Evolutionary conservation across 2,888 invertebrate species (phyloP).

Genomic region (Bursaphelenchus okinawaensis): DNA sequence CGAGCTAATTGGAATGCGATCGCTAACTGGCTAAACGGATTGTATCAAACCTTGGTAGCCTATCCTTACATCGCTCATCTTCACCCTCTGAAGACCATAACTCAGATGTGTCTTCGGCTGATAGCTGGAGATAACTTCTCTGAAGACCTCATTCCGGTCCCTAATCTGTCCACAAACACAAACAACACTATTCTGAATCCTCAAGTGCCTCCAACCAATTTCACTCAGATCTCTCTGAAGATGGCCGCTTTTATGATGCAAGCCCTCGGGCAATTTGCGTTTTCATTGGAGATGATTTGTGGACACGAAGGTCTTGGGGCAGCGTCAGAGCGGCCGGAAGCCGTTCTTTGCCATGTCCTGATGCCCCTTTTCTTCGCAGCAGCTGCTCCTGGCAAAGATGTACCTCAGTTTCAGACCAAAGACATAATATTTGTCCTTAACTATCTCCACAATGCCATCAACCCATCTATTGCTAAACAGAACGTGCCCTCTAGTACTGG

Average conservation of each 20-base stretch:
- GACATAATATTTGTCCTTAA: conserved; percentile 86
- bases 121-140: conserved; percentile 53
- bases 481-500: conserved; percentile 49
- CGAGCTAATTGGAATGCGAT: conserved; percentile 97
- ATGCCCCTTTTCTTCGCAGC: conserved; percentile 91
- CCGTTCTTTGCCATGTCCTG: conserved; percentile 87
- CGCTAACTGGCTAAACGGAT: conserved; percentile 78
- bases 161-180: conserved; percentile 22
- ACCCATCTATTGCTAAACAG: conserved; percentile 57
- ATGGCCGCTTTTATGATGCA: conserved; percentile 89
- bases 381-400: conserved; percentile 78
- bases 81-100: conserved; percentile 75
- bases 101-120: conserved; percentile 53
- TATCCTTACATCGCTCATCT: conserved; percentile 90
- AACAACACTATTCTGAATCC: conserved; percentile 57
- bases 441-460: conserved; percentile 74
- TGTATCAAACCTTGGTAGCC: conserved; percentile 80
- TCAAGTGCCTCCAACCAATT: conserved; percentile 75
- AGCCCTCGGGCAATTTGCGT: conserved; percentile 70
- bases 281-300: conserved; percentile 80
- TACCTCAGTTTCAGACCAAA: conserved; percentile 77
- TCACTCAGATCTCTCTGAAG: conserved; percentile 91
- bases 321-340: conserved; percentile 84
- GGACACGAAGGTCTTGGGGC: conserved; percentile 79
- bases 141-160: conserved; percentile 35